Base-by-base conservation (phyloP, 2,888 invertebrate species). In the Machimus rusticus region DNA sequence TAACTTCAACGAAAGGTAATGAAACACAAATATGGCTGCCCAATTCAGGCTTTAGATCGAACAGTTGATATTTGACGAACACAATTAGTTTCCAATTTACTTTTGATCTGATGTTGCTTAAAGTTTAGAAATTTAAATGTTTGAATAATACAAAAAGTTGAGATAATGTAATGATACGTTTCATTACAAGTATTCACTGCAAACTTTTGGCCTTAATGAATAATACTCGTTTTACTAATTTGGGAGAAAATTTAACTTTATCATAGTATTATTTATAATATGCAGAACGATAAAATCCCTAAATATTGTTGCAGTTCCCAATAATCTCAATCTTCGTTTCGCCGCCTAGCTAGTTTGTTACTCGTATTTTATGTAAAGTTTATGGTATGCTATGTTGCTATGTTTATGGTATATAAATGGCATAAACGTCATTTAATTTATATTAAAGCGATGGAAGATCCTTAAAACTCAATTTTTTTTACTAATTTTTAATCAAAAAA, bases 11-110 rank as follows among this genome's bases (percentile, higher is more conserved):
- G 28, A 28, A 66, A 19, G 8, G 57, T 57, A 57, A 57, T 12
- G 19, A 66, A 55, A 81, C 43, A 81, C 43, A 51, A 28, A 51
- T 5, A 34, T 81, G 57, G 86, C 76, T 86, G 88, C 86, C 81
- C 23, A 88, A 86, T 82, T 88, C 88, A 88, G 86, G 86, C 82
- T 88, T 82, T 74, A 23, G 57, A 82, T 57, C 79, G 39, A 74
- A n/a, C 14, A 85, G 43, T 43, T 74, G 37, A 86, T 78, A 28
- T 86, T 74, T 31, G 19, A 51, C 51, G 12, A 51, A 51, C 19
- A 14, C 34, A 86, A 76, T 74, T 34, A 19, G 46, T 37, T 43
- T 78, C 43, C 78, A 78, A 78, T 78, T 76, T 76, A 19, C 76
- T 34, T 34, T 34, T 76, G 34, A 76, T 16, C 74, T 74, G 74